A percentile compares a stretch with the other conserved stretches of the same genome.
Evolutionary conservation across 2,113 vertebrate species (phyloP).

Genomic region (Polyodon spathula): DNA sequence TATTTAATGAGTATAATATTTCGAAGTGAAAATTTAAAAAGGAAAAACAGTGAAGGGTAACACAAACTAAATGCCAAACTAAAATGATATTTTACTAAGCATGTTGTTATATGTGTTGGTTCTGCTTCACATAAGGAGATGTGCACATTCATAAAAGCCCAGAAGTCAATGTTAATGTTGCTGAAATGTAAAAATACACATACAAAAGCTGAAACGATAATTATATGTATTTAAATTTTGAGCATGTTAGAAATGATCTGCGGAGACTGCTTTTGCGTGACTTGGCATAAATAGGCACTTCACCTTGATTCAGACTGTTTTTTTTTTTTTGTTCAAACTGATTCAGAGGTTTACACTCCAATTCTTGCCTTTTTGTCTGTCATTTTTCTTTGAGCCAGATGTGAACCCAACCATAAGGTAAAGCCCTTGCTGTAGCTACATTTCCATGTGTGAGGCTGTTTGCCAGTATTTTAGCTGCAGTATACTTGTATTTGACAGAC

Average conservation of each 20-base stretch:
- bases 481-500: conserved; percentile 22
- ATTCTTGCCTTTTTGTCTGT: conserved; percentile 51
- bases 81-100: too few species aligned
- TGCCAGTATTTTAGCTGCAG: conserved; percentile 25
- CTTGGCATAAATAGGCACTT: conserved; percentile 62
- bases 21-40: too few species aligned
- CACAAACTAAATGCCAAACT: too few species aligned
- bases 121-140: too few species aligned
- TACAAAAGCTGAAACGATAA: too few species aligned
- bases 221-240: conserved; percentile 60
- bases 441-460: conserved; percentile 19
- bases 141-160: too few species aligned
- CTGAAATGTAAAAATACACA: too few species aligned
- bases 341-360: conserved; percentile 51
- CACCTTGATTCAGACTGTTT: conserved; percentile 57
- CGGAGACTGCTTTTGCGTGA: conserved; percentile 67
- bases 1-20: too few species aligned
- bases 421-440: conserved; percentile 20
- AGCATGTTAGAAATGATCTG: conserved; percentile 64
- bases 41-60: too few species aligned
- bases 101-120: too few species aligned
- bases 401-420: conserved; percentile 48
- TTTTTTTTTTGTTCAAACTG: conserved; percentile 59
- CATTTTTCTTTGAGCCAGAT: conserved; percentile 55
- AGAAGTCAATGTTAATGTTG: too few species aligned